Percentiles rank a stretch among this genome's conserved stretches.
Conservation (phyloP, 2,797 vertebrate genomes). For the Falco biarmicus region DNA sequence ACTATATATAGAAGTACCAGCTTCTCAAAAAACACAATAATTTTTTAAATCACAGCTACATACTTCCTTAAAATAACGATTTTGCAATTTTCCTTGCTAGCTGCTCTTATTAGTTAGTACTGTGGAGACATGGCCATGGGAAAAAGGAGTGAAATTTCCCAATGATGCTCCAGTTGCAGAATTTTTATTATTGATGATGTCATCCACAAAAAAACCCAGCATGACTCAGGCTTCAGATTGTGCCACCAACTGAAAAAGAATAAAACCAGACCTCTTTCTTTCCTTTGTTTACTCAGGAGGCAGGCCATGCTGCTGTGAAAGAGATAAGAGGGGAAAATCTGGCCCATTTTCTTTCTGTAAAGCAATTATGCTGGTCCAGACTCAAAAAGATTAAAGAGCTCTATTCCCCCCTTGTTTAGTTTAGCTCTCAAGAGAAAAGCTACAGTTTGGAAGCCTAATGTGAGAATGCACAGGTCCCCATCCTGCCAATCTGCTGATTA, state of each 20-base stretch:
- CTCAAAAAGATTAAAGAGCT: slow-evolving; percentile 33
- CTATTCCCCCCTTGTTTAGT: not conserved
- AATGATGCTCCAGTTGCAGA: not conserved
- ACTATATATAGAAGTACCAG: not conserved
- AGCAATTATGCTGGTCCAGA: slow-evolving; percentile 39
- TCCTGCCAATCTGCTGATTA: not conserved
- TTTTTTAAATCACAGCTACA: not conserved
- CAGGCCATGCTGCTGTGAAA: not conserved
- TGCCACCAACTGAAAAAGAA: not conserved
- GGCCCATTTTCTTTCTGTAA: slow-evolving; percentile 10
- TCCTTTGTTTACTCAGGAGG: not conserved
- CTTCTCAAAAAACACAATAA: not conserved
- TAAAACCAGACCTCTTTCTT: not conserved
- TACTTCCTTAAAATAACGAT: not conserved
- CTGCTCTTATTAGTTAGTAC: not conserved
- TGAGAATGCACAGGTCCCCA: not conserved
- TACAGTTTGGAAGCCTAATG: not conserved
- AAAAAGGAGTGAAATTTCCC: not conserved
- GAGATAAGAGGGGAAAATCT: slow-evolving; percentile 35
- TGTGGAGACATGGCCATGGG: not conserved
- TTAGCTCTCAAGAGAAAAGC: not conserved
- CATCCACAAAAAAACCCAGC: not conserved
- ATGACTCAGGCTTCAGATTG: slow-evolving; percentile 42
- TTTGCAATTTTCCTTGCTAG: not conserved
- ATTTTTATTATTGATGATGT: slow-evolving; percentile 13